Conservation (phyloP, 2,888 invertebrate species). For the Sesia apiformis region DNA sequence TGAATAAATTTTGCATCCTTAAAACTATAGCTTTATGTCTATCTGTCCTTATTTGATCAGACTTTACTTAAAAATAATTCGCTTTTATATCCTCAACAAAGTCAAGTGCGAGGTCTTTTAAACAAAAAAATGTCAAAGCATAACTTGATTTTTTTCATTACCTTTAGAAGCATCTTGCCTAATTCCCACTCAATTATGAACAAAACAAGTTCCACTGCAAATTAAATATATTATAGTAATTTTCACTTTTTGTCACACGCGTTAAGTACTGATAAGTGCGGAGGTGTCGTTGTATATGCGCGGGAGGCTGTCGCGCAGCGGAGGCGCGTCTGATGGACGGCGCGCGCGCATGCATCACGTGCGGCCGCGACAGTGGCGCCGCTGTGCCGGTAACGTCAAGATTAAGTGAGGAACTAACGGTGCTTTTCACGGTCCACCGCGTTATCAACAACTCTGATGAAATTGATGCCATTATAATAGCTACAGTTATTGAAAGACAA, state of each 20-base stretch:
- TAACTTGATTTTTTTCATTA: constrained; percentile 18
- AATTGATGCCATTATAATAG: constrained; percentile 13
- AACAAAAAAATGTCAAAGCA: constrained; percentile 2
- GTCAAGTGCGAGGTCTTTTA: constrained; percentile 23
- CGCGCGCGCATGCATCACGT: constrained; percentile 65
- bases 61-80: no score
- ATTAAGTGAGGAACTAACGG: constrained; percentile 45
- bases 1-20: no score
- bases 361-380: constrained; percentile 48
- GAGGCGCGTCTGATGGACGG: constrained; percentile 49
- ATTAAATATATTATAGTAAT: not conserved
- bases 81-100: not conserved
- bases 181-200: constrained; percentile 4
- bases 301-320: constrained; percentile 66
- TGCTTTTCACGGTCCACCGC: constrained; percentile 47
- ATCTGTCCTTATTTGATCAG: no score
- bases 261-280: constrained; percentile 38
- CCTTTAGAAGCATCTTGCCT: constrained; percentile 39
- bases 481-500: not conserved
- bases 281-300: constrained; percentile 40
- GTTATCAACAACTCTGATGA: constrained; percentile 21
- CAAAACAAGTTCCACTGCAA: not conserved
- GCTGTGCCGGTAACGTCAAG: constrained; percentile 35
- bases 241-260: constrained; percentile 42
- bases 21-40: no score